Base-by-base conservation (phyloP, 2,888 invertebrate genomes). In the Hyppa rectilinea region DNA sequence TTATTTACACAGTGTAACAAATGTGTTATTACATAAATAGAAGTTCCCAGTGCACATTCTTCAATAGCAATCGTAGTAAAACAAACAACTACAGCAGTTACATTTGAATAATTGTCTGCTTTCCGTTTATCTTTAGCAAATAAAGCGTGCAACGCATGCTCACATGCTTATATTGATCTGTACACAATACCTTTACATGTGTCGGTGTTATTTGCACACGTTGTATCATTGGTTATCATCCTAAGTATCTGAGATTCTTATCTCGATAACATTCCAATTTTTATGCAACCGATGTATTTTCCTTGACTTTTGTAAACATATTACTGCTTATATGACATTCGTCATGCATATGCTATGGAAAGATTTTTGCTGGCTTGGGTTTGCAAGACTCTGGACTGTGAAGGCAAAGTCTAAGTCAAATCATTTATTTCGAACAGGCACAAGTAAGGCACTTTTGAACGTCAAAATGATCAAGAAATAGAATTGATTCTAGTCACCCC, bases 191-290 rank as follows among this genome's bases (percentile, higher is more conserved):
- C 7, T 17, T 26, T 36, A 23, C 38, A 49, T 26, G 6, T 59
- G 26, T 58, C 4, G 0, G 29, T 50, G 2, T 40, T 78, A 71
- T 66, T 76, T 76, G 61, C 71, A 66, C 65, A 66, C 53, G 34
- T 23, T 53, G 31, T 40, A 61, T 81, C 67, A 58, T 55, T 53
- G 36, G 31, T 29, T 64, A 68, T 77, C 81, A 60, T 49, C 4
- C 29, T 12, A 34, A 26, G n/a, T 71, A 77, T 78, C 82, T 53
- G n/a, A 34, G 81, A 79, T 79, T 63, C 34, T 63, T 20, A 81
- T 81, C 78, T 45, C 1, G 62, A 66, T 71, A 47, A 59, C 31
- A 70, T 70, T 47, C 3, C 26, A n/a, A 47, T 38, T 78, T 70
- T 29, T 34, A 45, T 60, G 45, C 49, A 45, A 63, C 31, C 64